phyloP scores from a whole-genome alignment of 2,113 vertebrate genomes.

The Colius striatus region DNA sequence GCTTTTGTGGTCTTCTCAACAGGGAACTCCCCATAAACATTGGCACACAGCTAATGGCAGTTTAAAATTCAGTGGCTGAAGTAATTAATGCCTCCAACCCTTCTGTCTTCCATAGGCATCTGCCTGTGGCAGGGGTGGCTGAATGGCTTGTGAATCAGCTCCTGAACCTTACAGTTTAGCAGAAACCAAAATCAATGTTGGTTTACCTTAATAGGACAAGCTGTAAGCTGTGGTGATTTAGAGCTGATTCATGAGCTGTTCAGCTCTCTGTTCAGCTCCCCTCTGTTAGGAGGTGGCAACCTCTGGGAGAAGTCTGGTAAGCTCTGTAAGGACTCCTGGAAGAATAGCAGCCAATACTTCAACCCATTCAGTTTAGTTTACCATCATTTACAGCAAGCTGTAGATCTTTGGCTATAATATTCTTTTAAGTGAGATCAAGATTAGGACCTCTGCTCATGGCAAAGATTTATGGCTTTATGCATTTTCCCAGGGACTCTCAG shows the following conservation, averaged over 20 bases:
- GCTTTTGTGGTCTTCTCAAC: background rate
- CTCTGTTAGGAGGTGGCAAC: background rate
- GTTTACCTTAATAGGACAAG: constrained; percentile 35
- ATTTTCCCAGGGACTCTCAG: background rate
- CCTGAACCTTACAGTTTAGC: constrained; percentile 1
- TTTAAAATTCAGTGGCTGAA: background rate
- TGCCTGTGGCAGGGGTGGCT: background rate
- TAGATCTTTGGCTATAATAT: background rate
- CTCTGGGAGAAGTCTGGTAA: background rate
- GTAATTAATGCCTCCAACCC: background rate
- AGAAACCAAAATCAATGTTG: constrained; percentile 54
- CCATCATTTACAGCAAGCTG: background rate
- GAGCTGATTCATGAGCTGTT: constrained; percentile 21
- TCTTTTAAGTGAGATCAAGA: background rate
- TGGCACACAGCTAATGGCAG: background rate
- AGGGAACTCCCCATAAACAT: background rate
- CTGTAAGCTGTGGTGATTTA: constrained; percentile 4
- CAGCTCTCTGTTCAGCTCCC: background rate
- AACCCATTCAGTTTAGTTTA: background rate
- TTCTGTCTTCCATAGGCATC: background rate
- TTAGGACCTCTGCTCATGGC: background rate
- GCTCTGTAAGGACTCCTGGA: background rate
- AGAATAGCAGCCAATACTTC: background rate
- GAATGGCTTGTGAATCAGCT: background rate
- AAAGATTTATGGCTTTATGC: background rate